These are phyloP conservation scores for Pyrrhura leucotis DNA, from an alignment of 2,797 vertebrate genomes.

Conservation along the genomic window DNA sequence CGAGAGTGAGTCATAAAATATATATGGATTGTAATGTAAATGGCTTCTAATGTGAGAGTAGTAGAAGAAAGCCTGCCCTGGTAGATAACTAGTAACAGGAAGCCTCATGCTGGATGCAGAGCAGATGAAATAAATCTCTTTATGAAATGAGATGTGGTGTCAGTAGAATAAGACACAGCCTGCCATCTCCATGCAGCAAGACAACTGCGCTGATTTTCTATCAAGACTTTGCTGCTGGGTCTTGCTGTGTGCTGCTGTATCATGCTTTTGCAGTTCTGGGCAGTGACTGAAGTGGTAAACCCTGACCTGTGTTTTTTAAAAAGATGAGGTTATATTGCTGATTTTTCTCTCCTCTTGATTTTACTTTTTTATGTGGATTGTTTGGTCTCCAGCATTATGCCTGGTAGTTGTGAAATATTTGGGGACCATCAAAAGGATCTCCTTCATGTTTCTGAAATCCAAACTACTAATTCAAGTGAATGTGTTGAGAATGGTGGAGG, in stretches of 20 bases:
- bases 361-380: neutral
- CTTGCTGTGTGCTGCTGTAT: neutral
- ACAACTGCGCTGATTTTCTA: neutral
- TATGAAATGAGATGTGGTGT: neutral
- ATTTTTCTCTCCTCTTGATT: neutral
- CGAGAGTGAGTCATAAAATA: neutral
- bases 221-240: neutral
- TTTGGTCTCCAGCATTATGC: neutral
- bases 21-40: neutral
- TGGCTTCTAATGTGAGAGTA: neutral
- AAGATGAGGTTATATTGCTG: neutral
- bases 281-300: neutral
- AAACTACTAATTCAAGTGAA: neutral
- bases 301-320: neutral
- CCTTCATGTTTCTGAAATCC: neutral
- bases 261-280: neutral
- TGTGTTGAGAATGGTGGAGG: rapidly evolving
- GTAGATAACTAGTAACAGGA: neutral
- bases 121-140: neutral
- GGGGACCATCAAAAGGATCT: neutral
- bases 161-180: neutral
- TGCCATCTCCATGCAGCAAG: neutral
- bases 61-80: neutral
- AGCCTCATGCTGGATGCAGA: neutral
- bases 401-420: neutral